These are phyloP conservation scores for Marronus borbonicus DNA, from an alignment of 2,888 invertebrate genomes.

Conservation along the genomic window DNA sequence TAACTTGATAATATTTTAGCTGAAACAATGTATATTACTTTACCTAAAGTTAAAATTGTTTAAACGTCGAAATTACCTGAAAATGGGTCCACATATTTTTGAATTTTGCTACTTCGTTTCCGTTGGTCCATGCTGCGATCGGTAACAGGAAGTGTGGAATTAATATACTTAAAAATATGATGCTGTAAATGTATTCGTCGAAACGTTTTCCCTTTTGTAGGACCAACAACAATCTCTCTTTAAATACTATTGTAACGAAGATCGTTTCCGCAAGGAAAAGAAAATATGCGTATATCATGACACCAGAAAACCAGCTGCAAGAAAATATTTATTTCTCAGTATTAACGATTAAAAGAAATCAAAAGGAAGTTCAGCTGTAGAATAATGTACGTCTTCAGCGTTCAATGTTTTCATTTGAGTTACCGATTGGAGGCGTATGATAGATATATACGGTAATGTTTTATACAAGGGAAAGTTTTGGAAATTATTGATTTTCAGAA, in stretches of 20 bases:
- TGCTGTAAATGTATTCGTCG: slow-evolving; percentile 83
- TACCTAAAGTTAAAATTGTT: not conserved
- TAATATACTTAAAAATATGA: slow-evolving; percentile 81
- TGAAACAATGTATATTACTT: slow-evolving; percentile 64
- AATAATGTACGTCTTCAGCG: too few relatives aligned
- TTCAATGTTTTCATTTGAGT: too few relatives aligned
- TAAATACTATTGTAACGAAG: slow-evolving; percentile 67
- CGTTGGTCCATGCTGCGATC: slow-evolving; percentile 81
- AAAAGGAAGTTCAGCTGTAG: too few relatives aligned
- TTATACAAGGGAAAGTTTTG: too few relatives aligned
- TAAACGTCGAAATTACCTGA: slow-evolving; percentile 71
- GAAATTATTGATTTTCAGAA: too few relatives aligned
- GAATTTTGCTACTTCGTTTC: slow-evolving; percentile 80
- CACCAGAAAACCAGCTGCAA: slow-evolving; percentile 76
- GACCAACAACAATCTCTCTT: slow-evolving; percentile 66
- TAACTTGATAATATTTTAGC: slow-evolving; percentile 76
- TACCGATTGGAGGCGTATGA: too few relatives aligned
- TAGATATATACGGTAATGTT: too few relatives aligned
- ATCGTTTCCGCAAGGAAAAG: slow-evolving; percentile 77
- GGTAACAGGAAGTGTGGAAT: slow-evolving; percentile 82
- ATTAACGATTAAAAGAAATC: too few relatives aligned
- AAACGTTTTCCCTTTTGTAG: slow-evolving; percentile 76
- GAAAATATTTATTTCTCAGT: not conserved
- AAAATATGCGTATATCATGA: slow-evolving; percentile 79
- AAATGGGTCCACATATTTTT: slow-evolving; percentile 87